phyloP scores from a whole-genome alignment of 2,888 invertebrate species.

The Leptothorax acervorum region DNA sequence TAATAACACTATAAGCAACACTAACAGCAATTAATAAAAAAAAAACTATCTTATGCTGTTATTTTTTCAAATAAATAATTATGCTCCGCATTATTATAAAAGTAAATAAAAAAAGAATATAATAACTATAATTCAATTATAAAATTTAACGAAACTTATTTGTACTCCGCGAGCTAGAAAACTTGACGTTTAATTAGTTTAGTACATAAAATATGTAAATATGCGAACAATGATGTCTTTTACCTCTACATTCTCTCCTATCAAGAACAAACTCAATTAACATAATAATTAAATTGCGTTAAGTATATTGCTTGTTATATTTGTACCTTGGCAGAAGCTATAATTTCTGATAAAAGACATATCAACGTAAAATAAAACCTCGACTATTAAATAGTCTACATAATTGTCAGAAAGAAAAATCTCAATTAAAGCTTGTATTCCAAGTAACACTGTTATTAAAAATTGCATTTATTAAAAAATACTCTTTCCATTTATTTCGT shows the following conservation, averaged over 20 bases:
- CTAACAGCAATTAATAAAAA: neutral
- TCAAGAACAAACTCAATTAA: constrained; percentile 25
- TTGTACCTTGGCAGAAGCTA: neutral
- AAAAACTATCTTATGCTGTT: neutral
- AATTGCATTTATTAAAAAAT: neutral
- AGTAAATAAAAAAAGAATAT: neutral
- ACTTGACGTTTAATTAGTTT: constrained; percentile 42
- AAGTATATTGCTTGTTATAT: neutral
- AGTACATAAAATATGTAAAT: constrained; percentile 32
- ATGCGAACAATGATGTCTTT: constrained; percentile 32
- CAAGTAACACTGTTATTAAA: neutral
- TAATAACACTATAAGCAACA: neutral
- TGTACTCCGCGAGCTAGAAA: neutral
- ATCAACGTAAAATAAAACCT: neutral
- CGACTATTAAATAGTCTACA: neutral
- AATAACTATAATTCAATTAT: neutral
- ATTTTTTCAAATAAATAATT: neutral
- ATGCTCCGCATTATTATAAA: neutral
- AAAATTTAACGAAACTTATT: neutral
- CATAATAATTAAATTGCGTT: constrained; percentile 36
- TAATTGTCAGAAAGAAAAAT: neutral
- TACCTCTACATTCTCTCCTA: constrained; percentile 13
- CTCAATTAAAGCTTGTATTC: neutral
- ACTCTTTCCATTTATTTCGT: neutral
- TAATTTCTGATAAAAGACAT: neutral